Evolutionary conservation across 2,113 vertebrate genomes (phyloP).

Genomic region (Ginglymostoma cirratum): DNA sequence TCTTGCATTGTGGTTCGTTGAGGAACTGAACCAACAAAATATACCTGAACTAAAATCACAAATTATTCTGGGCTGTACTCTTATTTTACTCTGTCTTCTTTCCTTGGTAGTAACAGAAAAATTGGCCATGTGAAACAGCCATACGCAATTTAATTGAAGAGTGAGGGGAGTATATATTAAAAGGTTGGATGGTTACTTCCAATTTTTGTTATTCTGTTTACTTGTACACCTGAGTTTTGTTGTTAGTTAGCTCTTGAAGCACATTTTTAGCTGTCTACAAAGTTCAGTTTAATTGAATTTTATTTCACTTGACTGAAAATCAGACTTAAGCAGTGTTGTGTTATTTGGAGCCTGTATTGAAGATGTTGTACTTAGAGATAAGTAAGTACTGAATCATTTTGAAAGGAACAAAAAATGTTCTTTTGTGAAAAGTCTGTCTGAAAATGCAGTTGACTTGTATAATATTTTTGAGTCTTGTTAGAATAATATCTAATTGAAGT

Average conservation of each 20-base stretch:
- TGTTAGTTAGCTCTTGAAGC: constrained; percentile 41
- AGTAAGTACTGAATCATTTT: constrained; percentile 64
- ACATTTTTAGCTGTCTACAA: constrained; percentile 90
- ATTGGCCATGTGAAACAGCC: not conserved
- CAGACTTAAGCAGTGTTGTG: constrained; percentile 90
- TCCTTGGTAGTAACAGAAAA: not conserved
- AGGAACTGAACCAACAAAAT: not conserved
- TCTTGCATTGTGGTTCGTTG: not conserved
- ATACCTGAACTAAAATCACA: not conserved
- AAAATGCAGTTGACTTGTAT: not conserved
- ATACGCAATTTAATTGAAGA: not conserved
- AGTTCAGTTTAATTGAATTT: constrained; percentile 93
- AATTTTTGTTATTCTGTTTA: not conserved
- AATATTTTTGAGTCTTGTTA: not conserved
- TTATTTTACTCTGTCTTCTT: not conserved
- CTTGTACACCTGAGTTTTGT: not conserved
- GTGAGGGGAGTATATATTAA: not conserved
- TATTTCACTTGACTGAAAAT: constrained; percentile 56
- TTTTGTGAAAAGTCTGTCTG: not conserved
- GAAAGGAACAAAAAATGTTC: not conserved
- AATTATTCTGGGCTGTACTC: not conserved
- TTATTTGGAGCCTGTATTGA: constrained; percentile 93
- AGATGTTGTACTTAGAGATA: constrained; percentile 88
- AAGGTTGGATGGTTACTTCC: not conserved
- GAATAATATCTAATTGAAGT: not conserved